Base-by-base conservation (phyloP, 2,797 vertebrate genomes). In the Denticeps clupeoides region DNA sequence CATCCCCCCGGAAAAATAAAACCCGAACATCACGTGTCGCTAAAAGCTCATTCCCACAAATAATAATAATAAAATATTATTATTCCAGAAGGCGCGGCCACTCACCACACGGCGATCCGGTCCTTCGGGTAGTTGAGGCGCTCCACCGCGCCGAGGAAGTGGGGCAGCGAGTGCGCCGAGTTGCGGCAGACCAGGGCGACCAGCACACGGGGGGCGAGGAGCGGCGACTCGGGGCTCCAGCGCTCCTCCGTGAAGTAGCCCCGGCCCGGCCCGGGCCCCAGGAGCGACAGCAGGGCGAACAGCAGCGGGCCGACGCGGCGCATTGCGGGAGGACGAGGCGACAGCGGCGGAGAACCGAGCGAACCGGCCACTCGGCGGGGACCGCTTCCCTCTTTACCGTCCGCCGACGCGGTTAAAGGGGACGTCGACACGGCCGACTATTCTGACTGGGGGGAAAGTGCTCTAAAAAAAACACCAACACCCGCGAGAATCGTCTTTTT, bases 161-260 rank as follows among this genome's bases (percentile, higher is more conserved):
- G 54, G 1, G 82, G 80, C 51, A 86, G 65, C 4, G 82, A 75
- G 66, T 79, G 78, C 41, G 72, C 81, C 47, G 79, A 69, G 71
- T 86, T 85, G 45, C 84, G 63, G 41, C 82, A 83, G 35, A 86
- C 53, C 54, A 85, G 64, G 28, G 80, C 74, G 29, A 85, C 8
- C 4, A 78, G 52, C 15, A 84, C 78, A 6, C 79, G 74, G 7
- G 78, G 82, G n/a, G 72, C 67, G 58, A 65, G 67, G 45, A 79
- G 58, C n/a, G 74, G 64, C 5, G 82, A 82, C 47, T 86, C 82
- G 0, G 80, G 77, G 62, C 59, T 74, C 74, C 76, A 84, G 26
- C 82, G 80, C 60, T 85, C 83, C 75, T 85, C 82, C 2, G 77
- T 67, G 56, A 85, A 74, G 51, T 75, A 82, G 11, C 51, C 78